phyloP scores from a whole-genome alignment of 2,113 vertebrate species.

The Mobula birostris region DNA sequence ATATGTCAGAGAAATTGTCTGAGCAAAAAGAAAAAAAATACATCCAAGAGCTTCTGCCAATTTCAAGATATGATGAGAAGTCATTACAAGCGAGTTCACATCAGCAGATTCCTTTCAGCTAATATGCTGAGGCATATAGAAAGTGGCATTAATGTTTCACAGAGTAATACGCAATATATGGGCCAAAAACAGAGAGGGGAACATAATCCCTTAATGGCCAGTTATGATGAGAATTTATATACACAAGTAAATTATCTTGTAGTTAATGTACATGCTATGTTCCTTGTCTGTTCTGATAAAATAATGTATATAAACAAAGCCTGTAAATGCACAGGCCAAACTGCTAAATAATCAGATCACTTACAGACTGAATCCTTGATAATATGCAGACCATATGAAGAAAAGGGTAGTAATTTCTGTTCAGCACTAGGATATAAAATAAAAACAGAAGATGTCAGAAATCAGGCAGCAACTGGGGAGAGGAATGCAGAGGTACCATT shows the following conservation, averaged over 20 bases:
- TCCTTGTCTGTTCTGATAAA: constrained; percentile 26
- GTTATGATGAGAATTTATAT: constrained; percentile 22
- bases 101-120: background rate
- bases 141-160: constrained; percentile 24
- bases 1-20: background rate
- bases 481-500: no score
- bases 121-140: background rate
- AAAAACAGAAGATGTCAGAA: no score
- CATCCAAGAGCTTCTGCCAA: background rate
- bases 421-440: background rate
- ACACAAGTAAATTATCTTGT: background rate
- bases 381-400: background rate
- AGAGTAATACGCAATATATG: background rate
- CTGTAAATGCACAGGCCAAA: background rate
- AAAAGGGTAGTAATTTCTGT: background rate
- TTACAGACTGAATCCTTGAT: background rate
- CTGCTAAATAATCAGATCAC: constrained; percentile 16
- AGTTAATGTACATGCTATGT: background rate
- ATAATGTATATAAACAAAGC: constrained; percentile 11
- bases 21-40: background rate
- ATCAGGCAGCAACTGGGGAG: no score
- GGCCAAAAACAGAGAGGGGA: constrained; percentile 22
- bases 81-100: background rate
- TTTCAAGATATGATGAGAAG: background rate
- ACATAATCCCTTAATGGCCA: constrained; percentile 12